These are phyloP conservation scores for Phalacrocorax pelagicus DNA, from an alignment of 2,113 vertebrate species.

Conservation along the genomic window DNA sequence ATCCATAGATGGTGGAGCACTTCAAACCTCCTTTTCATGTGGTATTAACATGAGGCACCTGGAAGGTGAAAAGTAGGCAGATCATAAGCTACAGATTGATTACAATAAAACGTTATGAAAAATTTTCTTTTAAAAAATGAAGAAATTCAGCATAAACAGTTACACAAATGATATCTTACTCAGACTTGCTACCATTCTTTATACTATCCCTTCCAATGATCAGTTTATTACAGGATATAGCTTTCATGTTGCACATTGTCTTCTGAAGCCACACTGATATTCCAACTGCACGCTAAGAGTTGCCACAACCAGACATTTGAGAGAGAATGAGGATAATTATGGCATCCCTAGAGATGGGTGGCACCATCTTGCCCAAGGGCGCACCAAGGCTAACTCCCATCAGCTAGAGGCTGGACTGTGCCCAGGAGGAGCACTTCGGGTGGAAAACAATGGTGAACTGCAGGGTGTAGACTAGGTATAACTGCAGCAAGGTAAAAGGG, in stretches of 20 bases:
- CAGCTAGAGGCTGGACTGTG: not conserved
- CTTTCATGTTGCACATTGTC: not conserved
- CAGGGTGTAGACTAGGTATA: not conserved
- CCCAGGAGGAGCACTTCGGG: not conserved
- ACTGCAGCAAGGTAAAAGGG: not conserved
- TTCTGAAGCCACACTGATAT: not conserved
- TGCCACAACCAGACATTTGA: not conserved
- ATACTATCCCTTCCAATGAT: not conserved
- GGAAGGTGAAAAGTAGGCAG: not conserved
- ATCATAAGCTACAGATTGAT: not conserved
- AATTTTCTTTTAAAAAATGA: not conserved
- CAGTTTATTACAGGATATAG: not conserved
- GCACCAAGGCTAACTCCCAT: not conserved
- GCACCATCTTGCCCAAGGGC: not conserved
- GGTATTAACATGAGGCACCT: not conserved
- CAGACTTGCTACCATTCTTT: not conserved
- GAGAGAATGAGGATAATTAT: not conserved
- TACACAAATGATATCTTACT: not conserved
- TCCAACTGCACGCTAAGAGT: not conserved
- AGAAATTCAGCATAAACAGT: not conserved
- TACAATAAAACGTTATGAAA: not conserved
- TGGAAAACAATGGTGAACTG: not conserved
- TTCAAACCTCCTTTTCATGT: not conserved
- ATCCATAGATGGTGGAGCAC: fast-evolving
- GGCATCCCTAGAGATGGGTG: not conserved